Evolutionary conservation across 2,797 vertebrate genomes (phyloP), one percentile per base, ranked within the genome.

Genomic region (Lepilemur septentrionalis): DNA sequence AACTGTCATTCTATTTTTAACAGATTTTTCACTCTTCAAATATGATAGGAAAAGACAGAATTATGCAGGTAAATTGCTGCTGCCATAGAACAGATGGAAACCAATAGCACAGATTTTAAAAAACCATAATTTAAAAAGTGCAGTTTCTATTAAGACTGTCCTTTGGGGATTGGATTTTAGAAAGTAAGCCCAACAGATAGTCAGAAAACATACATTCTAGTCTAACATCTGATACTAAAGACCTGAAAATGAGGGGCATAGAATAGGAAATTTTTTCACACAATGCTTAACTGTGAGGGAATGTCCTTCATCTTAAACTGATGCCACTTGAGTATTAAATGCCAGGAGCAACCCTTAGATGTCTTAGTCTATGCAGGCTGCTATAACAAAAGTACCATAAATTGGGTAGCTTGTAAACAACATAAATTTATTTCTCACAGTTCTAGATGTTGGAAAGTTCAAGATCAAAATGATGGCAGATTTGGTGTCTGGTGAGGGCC

Each of bases 1-100:
- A 89, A 93, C 88, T 76, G 38, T 52, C 76, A 95, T 94, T 90
- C 69, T 75, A 82, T 92, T 95, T 95, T 93, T 73, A 91, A 89
- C 22, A 88, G 46, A 69, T 86, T 55, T 92, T 95, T 96, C 43
- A 13, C 59, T 91, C 61, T 93, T 84, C 25, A 57, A 84, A 78
- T 59, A 75, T 11, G 38, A 41, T 69, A 91, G 61, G 11, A 81
- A 91, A 94, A 94, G 28, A 83, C 13, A 70, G 38, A 76, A 69
- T 67, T 41, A 80, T 81, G 28, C 59, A 80, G 80, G 76, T 92
- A 83, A 88, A 15, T 65, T 67, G 50, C 57, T 55, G 32, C 82
- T 84, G 48, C 59, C 81, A 8, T 13, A 91, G n/a, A 93, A 95
- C 46, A 89, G 69, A 61, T 87, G 22, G 46, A 4, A 83, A n/a